Base-by-base conservation (phyloP, 2,888 invertebrate genomes). In the Stenodera caucasica region DNA sequence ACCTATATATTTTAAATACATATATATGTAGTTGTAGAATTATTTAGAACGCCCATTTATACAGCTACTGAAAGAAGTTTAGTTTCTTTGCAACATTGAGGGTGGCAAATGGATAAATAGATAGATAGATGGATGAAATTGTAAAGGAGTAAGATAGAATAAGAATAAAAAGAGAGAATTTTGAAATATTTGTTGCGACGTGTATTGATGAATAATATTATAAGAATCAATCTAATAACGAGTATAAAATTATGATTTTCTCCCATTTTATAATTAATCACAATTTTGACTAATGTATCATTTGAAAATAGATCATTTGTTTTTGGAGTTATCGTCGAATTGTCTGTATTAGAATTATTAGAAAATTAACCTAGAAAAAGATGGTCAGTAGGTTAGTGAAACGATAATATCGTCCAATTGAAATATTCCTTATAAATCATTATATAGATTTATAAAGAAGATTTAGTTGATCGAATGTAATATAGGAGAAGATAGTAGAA, bases 141-240 rank as follows among this genome's bases (percentile, higher is more conserved):
- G 14, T 35, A 35, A 26, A 26, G 26, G 2, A 35, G 14, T 32
- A 32, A 35, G 14, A 35, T n/a, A 35, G 14, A 35, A 5, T 35
- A 35, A 14, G 14, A 35, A 32, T 11, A 7, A 32, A 32, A 11
- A 35, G 35, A 33, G 33, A 77, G 79, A 78, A 78, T 78, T 81
- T 80, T 80, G 81, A 81, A 80, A 81, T 81, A 81, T 81, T 80
- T 81, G 80, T 80, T 80, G 77, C 81, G 81, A 81, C 81, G 83
- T 35, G 35, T 82, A 83, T 83, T 85, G 85, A 85, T 85, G 84
- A 82, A 84, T 82, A 85, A 85, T n/a, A n/a, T n/a, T n/a, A n/a
- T n/a, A n/a, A n/a, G n/a, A n/a, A n/a, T n/a, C n/a, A n/a, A n/a
- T n/a, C n/a, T n/a, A n/a, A n/a, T n/a, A n/a, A n/a, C n/a, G n/a